Base-by-base conservation (phyloP, 2,888 invertebrate species). In the Phengaris alcon region DNA sequence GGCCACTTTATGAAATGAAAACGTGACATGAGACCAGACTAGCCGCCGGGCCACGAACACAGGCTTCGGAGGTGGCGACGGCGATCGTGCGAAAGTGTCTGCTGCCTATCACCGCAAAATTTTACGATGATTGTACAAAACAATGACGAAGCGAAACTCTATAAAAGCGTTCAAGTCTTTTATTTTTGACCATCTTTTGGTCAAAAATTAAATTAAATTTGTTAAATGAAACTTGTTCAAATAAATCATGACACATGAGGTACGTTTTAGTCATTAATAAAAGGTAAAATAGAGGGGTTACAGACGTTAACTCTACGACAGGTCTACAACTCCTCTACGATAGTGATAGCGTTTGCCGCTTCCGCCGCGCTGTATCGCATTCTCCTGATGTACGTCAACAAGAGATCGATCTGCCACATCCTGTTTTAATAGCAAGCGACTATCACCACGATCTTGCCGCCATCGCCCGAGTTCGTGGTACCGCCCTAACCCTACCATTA, bases 11-110 rank as follows among this genome's bases (percentile, higher is more conserved):
- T 72, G 70, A 72, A 75, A 75, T 75, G 75, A 75, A 51, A 68
- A 80, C 83, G 84, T 72, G 72, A 87, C 84, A 84, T 87, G 88
- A 89, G 88, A 87, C 91, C 86, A 84, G 86, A 84, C 88, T 83
- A 90, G 90, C 91, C 88, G 4, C 6, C 0, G 15, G 69, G 69
- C 48, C 51, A 51, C 48, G 15, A 15, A 10, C 22, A 8, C 6
- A 22, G 12, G 69, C 9, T n/a, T 48, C 15, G 48, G 15, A 6
- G 35, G 69, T 10, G 59, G 7, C 13, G 13, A 12, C 4, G 4
- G 6, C 35, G 35, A 59, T 59, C n/a, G 55, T 7, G 55, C 15
- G n/a, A 15, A 8, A 57, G 15, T 8, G 55, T 7, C 55, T n/a
- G 55, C 7, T 55, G 35, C 35, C 35, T 7, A n/a, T 6, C 15